Conservation (phyloP, 2,888 invertebrate genomes). For the Stenoptilia bipunctidactyla region DNA sequence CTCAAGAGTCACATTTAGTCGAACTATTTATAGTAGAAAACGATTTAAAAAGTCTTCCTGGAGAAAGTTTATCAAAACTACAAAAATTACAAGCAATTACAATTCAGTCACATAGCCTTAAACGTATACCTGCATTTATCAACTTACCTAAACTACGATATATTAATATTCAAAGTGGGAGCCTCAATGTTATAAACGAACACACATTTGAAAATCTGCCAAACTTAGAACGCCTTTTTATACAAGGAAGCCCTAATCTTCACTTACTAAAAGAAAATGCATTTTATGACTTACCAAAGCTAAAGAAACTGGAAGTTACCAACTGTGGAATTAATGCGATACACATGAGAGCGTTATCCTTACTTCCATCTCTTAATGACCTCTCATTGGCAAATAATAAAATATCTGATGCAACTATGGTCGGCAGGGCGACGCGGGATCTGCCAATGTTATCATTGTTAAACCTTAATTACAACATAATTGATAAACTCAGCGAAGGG, state of each 20-base stretch:
- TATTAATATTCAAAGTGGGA: conserved; percentile 78
- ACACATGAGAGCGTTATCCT: conserved; percentile 81
- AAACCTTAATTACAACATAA: conserved; percentile 78
- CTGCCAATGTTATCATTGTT: conserved; percentile 79
- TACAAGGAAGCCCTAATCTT: conserved; percentile 77
- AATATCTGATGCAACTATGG: conserved; percentile 83
- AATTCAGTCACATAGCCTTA: conserved; percentile 81
- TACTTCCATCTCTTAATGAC: conserved; percentile 78
- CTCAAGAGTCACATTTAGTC: conserved; percentile 80
- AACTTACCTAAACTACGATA: conserved; percentile 80
- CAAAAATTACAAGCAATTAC: conserved; percentile 86
- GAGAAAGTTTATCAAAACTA: conserved; percentile 81
- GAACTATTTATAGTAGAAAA: conserved; percentile 90
- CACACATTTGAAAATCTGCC: conserved; percentile 79
- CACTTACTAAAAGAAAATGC: conserved; percentile 79
- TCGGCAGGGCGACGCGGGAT: conserved; percentile 83
- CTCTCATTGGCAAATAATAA: conserved; percentile 79
- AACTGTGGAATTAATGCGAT: conserved; percentile 82
- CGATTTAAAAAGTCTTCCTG: conserved; percentile 81
- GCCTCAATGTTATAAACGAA: conserved; percentile 75
- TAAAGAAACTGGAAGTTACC: conserved; percentile 81
- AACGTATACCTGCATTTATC: conserved; percentile 80
- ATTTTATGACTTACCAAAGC: conserved; percentile 76
- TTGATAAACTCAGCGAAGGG: conserved; percentile 80
- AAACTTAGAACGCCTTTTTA: conserved; percentile 79